phyloP scores from a whole-genome alignment of 2,113 vertebrate genomes.

The Stigmatopora nigra region DNA sequence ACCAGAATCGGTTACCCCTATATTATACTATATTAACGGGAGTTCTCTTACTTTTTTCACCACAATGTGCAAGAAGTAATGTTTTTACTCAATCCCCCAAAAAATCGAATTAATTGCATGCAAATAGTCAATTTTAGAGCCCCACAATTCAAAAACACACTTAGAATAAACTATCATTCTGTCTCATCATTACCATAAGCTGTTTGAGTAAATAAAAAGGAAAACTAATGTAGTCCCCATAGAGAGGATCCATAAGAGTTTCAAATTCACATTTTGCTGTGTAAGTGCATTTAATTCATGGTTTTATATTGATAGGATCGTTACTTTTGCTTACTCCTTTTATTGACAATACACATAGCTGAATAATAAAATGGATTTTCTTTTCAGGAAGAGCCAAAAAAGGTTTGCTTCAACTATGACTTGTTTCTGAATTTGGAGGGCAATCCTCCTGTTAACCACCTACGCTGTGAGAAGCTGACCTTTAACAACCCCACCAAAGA shows the following conservation, averaged over 20 bases:
- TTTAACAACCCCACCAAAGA: constrained; percentile 98
- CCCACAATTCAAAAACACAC: background rate
- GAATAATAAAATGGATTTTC: background rate
- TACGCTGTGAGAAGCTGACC: constrained; percentile 97
- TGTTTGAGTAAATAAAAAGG: background rate
- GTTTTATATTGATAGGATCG: background rate
- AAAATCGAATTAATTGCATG: constrained; percentile 4
- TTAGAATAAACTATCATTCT: background rate
- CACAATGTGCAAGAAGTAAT: constrained; percentile 4
- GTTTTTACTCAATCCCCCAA: background rate
- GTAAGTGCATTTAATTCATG: background rate
- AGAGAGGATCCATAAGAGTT: background rate
- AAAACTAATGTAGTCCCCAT: background rate
- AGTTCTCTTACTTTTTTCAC: too few species aligned
- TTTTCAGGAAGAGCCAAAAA: constrained; percentile 90
- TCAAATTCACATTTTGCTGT: background rate
- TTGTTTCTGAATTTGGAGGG: constrained; percentile 97
- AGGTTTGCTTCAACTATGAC: constrained; percentile 95
- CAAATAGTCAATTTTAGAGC: background rate
- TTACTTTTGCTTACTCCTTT: background rate
- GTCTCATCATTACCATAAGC: background rate
- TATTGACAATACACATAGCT: background rate
- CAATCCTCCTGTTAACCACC: constrained; percentile 95
- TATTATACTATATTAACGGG: too few species aligned
- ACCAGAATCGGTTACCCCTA: too few species aligned